Conservation (phyloP, 1,140 invertebrate species). For the Hylyphantes graminicola region DNA sequence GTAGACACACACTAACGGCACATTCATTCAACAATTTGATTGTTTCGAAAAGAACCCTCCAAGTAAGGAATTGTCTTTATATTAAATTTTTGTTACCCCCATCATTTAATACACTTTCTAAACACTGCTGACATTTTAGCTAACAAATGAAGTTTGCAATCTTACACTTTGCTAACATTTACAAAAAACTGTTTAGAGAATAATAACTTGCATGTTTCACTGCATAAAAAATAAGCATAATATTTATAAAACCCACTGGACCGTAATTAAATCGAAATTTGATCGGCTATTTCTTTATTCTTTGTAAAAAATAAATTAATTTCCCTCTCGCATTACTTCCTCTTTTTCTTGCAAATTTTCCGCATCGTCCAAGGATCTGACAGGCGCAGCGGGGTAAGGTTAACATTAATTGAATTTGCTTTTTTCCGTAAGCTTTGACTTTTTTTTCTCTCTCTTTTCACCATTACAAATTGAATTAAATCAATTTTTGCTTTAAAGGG, state of each 20-base stretch:
- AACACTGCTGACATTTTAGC: no score
- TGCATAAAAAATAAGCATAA: conserved; percentile 23
- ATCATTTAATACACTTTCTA: no score
- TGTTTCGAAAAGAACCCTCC: no score
- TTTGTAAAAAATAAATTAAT: conserved; percentile 46
- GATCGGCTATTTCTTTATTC: conserved; percentile 49
- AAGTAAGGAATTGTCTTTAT: no score
- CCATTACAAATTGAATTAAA: conserved; percentile 48
- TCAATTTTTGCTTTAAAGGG: neutral
- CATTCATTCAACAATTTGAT: no score
- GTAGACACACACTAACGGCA: no score
- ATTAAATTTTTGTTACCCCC: no score
- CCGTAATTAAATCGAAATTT: conserved; percentile 55
- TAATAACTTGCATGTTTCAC: neutral
- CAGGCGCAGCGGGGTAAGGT: conserved; percentile 42
- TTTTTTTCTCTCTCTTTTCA: conserved; percentile 21
- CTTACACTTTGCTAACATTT: no score
- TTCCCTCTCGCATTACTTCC: conserved; percentile 16
- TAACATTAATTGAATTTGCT: conserved; percentile 58
- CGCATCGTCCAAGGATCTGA: conserved; percentile 28
- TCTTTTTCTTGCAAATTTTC: conserved; percentile 3
- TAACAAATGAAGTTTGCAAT: no score
- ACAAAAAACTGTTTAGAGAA: no score
- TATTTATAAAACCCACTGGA: conserved; percentile 46
- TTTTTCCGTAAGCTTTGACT: neutral